These are phyloP conservation scores for Branchipolynoe longqiensis DNA, from an alignment of 2,888 invertebrate species.

Conservation along the genomic window DNA sequence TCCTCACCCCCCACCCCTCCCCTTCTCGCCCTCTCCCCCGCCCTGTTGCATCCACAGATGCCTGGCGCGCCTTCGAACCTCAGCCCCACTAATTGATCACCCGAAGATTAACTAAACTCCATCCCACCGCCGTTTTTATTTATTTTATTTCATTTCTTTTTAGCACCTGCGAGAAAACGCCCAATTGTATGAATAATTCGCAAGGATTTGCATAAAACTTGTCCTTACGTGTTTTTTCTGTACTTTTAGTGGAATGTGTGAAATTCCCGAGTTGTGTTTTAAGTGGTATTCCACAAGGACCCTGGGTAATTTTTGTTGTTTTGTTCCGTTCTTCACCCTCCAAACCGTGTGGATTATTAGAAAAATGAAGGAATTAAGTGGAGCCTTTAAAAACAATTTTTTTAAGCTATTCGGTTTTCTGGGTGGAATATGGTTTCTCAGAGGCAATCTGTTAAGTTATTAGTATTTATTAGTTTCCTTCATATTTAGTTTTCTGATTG, in stretches of 20 bases:
- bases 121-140: background rate
- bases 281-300: background rate
- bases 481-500: no score
- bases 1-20: background rate
- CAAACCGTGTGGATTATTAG: no score
- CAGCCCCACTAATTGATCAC: constrained; percentile 30
- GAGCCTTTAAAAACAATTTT: no score
- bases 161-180: constrained; percentile 22
- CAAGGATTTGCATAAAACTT: constrained; percentile 9
- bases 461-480: no score
- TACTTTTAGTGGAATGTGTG: background rate
- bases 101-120: constrained; percentile 30
- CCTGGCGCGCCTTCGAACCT: background rate
- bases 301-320: background rate
- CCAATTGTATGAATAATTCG: constrained; percentile 45
- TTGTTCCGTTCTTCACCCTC: no score
- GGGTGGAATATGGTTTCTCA: no score
- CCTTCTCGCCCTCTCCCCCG: background rate
- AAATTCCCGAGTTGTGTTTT: background rate
- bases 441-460: no score
- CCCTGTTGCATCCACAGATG: no score
- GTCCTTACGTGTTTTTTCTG: no score
- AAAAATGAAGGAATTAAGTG: no score
- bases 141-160: no score
- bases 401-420: no score